Base-by-base conservation (phyloP, 2,888 invertebrate genomes). In the Nesidiocoris tenuis region DNA sequence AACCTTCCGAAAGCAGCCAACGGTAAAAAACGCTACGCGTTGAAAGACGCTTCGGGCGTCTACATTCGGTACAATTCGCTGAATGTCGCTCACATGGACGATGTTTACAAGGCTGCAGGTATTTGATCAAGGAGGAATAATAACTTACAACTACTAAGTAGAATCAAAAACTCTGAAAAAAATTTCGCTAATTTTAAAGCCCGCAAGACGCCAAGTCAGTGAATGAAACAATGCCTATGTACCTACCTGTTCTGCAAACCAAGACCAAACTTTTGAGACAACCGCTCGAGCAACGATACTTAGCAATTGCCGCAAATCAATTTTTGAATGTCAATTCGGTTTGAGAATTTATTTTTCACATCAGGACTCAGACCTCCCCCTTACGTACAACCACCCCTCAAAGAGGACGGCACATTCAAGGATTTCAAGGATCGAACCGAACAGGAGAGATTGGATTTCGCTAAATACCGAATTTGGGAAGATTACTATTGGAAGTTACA, bases 381-480 rank as follows among this genome's bases (percentile, higher is more conserved):
- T 12, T 67, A 67, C n/a, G 67, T 67, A 3, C 21, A 55, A 21
- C 67, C 67, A 2, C 67, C 67, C 16, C 16, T 67, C 2, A 56
- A 19, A n/a, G 56, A 67, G 12, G 67, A 67, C 55, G 67, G 67
- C 7, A 67, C 21, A 1, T 55, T 67, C 21, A 67, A 67, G n/a
- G n/a, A 21, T 9, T n/a, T 22, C 55, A 55, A 56, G 2, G 56
- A 67, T 54, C n/a, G 19, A 16, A 67, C 67, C n/a, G 16, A 55
- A 16, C 55, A 5, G 5, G 67, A 67, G 22, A 19, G 12, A 12
- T 22, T 55, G 1, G 55, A 39, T 0, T 55, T 56, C 16, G n/a
- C 1, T 1, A 21, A 9, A 1, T 67, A 67, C 16, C 18, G 56
- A 21, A 56, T 54, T n/a, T 67, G 67, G 67, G 67, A 67, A 23